phyloP scores from a whole-genome alignment of 2,113 vertebrate genomes.

The Petrocephalus microphthalmus region DNA sequence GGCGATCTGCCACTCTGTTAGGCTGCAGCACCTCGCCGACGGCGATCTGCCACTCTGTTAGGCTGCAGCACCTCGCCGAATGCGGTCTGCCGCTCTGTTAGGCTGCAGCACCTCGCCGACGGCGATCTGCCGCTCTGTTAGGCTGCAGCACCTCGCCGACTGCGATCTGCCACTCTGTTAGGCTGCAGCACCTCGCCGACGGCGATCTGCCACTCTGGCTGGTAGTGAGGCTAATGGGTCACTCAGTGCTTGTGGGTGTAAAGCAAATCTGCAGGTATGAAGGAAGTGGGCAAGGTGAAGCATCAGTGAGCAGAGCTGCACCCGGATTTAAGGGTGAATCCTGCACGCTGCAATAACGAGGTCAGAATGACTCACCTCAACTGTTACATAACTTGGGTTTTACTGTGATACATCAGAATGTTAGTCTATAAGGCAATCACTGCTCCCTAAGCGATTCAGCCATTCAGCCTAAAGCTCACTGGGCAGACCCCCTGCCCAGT shows the following conservation, averaged over 20 bases:
- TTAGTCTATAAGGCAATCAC: conserved; percentile 34
- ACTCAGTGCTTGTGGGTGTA: not conserved
- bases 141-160: conserved; percentile 48
- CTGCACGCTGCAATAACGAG: not conserved
- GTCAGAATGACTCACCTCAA: not conserved
- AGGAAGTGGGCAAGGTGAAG: not conserved
- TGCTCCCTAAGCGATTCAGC: conserved; percentile 40
- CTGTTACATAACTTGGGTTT: not conserved
- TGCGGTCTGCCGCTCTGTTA: too few species aligned
- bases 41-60: too few species aligned
- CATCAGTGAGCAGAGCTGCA: not conserved
- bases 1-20: conserved; percentile 46
- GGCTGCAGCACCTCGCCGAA: conserved; percentile 62
- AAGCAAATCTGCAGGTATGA: not conserved
- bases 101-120: conserved; percentile 61
- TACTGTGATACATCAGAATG: not conserved
- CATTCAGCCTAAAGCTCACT: conserved; percentile 19
- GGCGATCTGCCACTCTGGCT: not conserved
- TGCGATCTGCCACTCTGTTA: conserved; percentile 46
- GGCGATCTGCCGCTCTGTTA: conserved; percentile 60
- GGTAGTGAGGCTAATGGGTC: not conserved
- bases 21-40: conserved; percentile 49
- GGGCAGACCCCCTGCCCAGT: not conserved
- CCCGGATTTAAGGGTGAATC: not conserved
- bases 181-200: conserved; percentile 49